Percentiles rank a stretch among this genome's conserved stretches.
These are phyloP conservation scores for Pyrrhura leucotis DNA, from an alignment of 2,797 vertebrate genomes.

Conservation along the genomic window DNA sequence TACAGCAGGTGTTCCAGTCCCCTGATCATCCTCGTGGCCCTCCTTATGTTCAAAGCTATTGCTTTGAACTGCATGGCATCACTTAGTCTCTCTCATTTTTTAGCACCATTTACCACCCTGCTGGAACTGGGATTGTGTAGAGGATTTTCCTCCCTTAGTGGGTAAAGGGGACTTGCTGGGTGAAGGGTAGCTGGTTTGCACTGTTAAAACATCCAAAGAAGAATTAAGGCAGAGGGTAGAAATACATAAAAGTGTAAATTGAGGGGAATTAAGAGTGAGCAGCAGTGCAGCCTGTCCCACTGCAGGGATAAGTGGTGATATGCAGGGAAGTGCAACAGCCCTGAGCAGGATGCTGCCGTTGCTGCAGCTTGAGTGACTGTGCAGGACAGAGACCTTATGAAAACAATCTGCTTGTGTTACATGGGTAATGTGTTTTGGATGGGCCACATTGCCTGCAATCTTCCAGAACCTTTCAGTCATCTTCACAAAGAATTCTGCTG, in stretches of 20 bases:
- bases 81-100: not conserved
- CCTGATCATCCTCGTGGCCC: no score
- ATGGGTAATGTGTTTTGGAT: not conserved
- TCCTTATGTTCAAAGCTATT: not conserved
- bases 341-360: rapidly evolving
- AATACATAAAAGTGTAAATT: not conserved
- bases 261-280: not conserved
- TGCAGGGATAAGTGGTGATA: not conserved
- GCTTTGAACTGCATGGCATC: not conserved
- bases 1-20: no score
- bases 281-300: not conserved
- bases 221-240: not conserved
- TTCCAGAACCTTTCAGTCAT: not conserved
- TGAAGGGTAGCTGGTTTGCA: not conserved
- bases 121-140: not conserved
- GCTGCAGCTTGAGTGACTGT: not conserved
- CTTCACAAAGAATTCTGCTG: not conserved
- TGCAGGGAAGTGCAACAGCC: not conserved
- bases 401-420: not conserved
- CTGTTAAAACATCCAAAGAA: not conserved
- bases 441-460: not conserved
- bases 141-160: not conserved
- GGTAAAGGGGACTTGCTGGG: not conserved
- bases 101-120: not conserved
- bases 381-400: not conserved